phyloP scores from a whole-genome alignment of 2,797 vertebrate species.

The Australoheros facetus region DNA sequence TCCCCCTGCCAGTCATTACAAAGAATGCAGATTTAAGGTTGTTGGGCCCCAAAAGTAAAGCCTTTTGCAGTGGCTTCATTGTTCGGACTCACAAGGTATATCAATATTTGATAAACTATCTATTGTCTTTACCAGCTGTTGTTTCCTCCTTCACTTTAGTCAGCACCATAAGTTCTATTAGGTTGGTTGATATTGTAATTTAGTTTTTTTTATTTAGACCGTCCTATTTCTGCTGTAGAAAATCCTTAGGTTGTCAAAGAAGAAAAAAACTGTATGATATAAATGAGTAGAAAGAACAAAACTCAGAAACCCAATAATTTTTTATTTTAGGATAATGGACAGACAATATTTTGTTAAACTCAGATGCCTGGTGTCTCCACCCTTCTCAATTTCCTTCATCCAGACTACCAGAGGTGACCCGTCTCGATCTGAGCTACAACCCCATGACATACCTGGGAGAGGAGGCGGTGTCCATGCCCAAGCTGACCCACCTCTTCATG shows the following conservation, averaged over 20 bases:
- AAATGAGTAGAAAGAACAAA: background rate
- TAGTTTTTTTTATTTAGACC: background rate
- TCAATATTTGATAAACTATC: background rate
- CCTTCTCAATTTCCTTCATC: background rate
- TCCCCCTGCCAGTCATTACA: background rate
- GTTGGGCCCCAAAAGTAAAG: background rate
- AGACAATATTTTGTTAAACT: background rate
- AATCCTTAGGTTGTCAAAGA: background rate
- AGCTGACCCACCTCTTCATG: slow-evolving; percentile 88
- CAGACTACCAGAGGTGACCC: slow-evolving; percentile 81
- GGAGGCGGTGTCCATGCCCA: slow-evolving; percentile 86
- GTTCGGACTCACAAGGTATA: background rate
- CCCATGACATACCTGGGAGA: slow-evolving; percentile 90
- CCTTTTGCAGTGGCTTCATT: background rate
- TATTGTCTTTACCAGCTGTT: background rate
- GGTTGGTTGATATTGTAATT: background rate
- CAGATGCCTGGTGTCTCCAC: fast-evolving
- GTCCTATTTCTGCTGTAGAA: background rate
- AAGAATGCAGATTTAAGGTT: background rate
- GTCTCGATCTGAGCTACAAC: slow-evolving; percentile 91
- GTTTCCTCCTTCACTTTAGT: no score
- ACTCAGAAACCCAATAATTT: background rate
- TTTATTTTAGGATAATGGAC: background rate
- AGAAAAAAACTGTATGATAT: background rate
- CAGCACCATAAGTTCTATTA: background rate